phyloP scores from a whole-genome alignment of 2,797 vertebrate genomes.

The Crocodylus rhombifer region DNA sequence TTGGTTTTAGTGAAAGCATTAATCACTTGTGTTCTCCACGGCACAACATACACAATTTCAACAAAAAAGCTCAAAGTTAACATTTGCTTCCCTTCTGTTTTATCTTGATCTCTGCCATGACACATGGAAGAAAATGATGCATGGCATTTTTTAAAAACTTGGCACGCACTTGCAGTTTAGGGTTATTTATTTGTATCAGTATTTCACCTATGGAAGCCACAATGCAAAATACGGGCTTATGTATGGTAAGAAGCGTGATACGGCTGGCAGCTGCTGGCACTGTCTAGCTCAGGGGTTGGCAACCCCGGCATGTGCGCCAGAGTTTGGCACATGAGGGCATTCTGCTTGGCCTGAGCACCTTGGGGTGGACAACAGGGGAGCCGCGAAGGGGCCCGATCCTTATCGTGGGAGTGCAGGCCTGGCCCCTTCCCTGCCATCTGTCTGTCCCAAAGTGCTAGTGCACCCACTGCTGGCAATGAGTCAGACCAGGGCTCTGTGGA shows the following conservation, averaged over 20 bases:
- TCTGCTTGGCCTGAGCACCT: too few species aligned
- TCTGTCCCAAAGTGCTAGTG: too few species aligned
- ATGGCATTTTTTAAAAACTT: conserved; percentile 37
- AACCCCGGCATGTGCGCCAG: too few species aligned
- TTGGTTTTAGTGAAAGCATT: too few species aligned
- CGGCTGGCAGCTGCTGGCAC: not conserved
- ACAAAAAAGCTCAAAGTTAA: conserved; percentile 7
- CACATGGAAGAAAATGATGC: not conserved
- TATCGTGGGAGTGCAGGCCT: too few species aligned
- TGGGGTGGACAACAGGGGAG: too few species aligned
- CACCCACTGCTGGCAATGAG: too few species aligned
- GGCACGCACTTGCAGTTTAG: not conserved
- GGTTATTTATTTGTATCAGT: conserved; percentile 65
- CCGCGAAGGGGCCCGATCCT: too few species aligned
- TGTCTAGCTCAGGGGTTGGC: too few species aligned
- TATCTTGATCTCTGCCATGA: not conserved
- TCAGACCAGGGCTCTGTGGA: too few species aligned
- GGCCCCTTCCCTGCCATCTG: too few species aligned
- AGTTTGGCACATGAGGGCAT: too few species aligned
- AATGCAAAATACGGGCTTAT: conserved; percentile 62
- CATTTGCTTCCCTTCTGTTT: conserved; percentile 34
- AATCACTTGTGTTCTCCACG: conserved; percentile 13
- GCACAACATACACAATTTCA: not conserved
- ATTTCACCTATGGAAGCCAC: conserved; percentile 65
- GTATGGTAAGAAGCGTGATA: conserved; percentile 48